Conservation (phyloP, 2,797 vertebrate genomes). For the Microctenopoma stevenorrisi region DNA sequence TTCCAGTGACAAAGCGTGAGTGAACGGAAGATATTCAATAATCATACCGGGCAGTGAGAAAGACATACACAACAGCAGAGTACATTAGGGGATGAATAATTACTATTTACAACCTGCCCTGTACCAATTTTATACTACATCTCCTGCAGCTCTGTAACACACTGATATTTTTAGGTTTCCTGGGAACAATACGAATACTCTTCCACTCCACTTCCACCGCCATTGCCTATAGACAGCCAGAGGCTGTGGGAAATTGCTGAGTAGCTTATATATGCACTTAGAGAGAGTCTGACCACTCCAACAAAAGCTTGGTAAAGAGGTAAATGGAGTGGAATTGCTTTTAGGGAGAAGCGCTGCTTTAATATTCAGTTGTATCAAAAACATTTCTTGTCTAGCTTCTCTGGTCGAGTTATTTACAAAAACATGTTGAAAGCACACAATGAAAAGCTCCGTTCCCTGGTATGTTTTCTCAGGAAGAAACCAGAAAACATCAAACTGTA, state of each 20-base stretch:
- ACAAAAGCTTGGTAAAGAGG: constrained; percentile 61
- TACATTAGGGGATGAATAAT: background rate
- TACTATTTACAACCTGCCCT: constrained; percentile 14
- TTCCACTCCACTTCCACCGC: constrained; percentile 30
- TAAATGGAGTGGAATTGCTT: constrained; percentile 66
- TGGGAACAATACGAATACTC: constrained; percentile 37
- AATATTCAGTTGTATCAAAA: constrained; percentile 61
- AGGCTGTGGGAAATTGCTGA: constrained; percentile 60
- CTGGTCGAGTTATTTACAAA: constrained; percentile 38
- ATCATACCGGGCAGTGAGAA: constrained; percentile 4
- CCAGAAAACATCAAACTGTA: constrained; percentile 54
- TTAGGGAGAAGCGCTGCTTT: constrained; percentile 56
- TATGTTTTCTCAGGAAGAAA: constrained; percentile 42
- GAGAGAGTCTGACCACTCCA: constrained; percentile 47
- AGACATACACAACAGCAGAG: background rate
- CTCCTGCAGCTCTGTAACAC: constrained; percentile 18
- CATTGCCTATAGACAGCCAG: constrained; percentile 47
- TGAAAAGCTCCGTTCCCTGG: constrained; percentile 42
- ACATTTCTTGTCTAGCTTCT: constrained; percentile 24
- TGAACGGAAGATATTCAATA: constrained; percentile 2
- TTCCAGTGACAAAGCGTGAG: constrained; percentile 21
- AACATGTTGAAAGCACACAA: constrained; percentile 50
- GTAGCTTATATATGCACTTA: constrained; percentile 72
- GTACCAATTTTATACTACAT: constrained; percentile 13
- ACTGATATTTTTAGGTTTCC: constrained; percentile 44